Conservation (phyloP, 2,113 vertebrate genomes). For the Parotia lawesii region DNA sequence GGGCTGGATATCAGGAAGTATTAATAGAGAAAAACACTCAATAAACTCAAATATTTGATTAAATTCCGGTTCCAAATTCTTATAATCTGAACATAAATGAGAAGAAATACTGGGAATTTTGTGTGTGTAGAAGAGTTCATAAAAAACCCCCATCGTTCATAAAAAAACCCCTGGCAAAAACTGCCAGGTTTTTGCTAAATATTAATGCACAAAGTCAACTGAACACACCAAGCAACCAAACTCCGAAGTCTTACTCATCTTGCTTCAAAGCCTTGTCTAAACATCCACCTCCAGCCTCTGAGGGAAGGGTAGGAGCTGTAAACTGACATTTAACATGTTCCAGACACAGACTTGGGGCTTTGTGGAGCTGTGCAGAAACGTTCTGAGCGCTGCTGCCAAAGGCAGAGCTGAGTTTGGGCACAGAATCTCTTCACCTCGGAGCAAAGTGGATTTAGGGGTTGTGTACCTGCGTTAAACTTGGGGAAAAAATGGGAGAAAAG, state of each 20-base stretch:
- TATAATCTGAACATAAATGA: background rate
- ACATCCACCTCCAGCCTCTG: slow-evolving; percentile 11
- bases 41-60: background rate
- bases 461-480: background rate
- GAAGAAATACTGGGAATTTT: background rate
- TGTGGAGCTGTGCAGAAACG: background rate
- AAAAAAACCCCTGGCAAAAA: background rate
- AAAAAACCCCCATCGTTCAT: background rate
- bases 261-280: slow-evolving; percentile 10
- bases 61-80: background rate
- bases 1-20: background rate
- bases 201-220: background rate
- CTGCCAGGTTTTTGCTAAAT: background rate
- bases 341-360: background rate
- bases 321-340: background rate
- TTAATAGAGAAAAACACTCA: background rate
- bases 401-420: background rate
- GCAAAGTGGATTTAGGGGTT: background rate
- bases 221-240: background rate
- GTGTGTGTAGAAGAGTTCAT: background rate
- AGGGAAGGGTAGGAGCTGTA: background rate
- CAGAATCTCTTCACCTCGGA: background rate
- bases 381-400: background rate
- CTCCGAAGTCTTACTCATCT: background rate
- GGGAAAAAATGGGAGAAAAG: background rate